A percentile compares a stretch with the other conserved stretches of the same genome.
Evolutionary conservation across 1,140 invertebrate species (phyloP).

Genomic region (Augochlora pura): DNA sequence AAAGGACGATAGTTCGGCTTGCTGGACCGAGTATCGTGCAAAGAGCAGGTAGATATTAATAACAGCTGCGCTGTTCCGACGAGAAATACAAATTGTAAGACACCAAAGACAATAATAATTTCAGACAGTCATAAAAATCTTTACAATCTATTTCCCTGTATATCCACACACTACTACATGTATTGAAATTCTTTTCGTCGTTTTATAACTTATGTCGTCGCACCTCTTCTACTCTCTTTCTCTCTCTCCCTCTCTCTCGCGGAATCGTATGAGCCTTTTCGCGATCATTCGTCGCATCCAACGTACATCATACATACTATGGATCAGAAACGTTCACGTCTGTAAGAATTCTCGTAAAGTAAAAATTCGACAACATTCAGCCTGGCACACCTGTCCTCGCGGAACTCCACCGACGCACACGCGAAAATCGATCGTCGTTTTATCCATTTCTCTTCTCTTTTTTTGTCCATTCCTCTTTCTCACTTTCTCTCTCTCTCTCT

Average conservation of each 20-base stretch:
- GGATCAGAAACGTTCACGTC: conserved; percentile 41
- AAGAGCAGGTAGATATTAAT: not conserved
- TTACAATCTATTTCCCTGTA: conserved; percentile 59
- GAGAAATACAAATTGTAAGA: conserved; percentile 22
- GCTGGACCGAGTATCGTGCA: not conserved
- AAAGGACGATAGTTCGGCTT: not conserved
- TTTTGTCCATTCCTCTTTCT: not conserved
- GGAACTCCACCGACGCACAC: conserved; percentile 10
- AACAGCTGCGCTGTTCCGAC: conserved; percentile 36
- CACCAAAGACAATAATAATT: conserved; percentile 43
- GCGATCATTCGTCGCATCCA: conserved; percentile 26
- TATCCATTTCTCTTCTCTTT: not conserved
- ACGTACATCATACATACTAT: conserved; percentile 42
- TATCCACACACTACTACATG: conserved; percentile 56
- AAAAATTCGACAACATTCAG: conserved; percentile 15
- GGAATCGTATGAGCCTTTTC: conserved; percentile 3
- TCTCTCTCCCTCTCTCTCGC: conserved; percentile 1
- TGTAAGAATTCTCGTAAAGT: not conserved
- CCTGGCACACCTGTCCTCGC: not conserved
- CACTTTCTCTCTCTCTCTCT: too few species aligned
- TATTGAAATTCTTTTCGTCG: conserved; percentile 50
- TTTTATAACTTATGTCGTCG: conserved; percentile 36
- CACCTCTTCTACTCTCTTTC: not conserved
- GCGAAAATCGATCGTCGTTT: not conserved
- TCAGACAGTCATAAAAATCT: conserved; percentile 51